A percentile compares a stretch with the other conserved stretches of the same genome.
Evolutionary conservation across 92 coral and sea anemone genomes (phyloP).

Genomic region (Palythoa heliodiscus): DNA sequence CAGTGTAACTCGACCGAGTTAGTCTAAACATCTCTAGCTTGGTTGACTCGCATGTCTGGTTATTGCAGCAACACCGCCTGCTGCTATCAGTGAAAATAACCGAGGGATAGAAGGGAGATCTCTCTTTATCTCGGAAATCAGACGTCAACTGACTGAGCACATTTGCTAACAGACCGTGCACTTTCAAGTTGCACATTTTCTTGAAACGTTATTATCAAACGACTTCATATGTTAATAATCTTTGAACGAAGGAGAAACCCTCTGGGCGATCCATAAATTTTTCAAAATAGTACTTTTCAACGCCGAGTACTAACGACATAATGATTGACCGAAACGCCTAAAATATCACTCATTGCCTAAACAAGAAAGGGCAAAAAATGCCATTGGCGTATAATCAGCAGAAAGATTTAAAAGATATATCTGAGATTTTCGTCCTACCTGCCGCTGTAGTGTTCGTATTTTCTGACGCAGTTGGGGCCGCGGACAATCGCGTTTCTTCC

Average conservation of each 20-base stretch:
- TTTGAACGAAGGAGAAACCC: conserved; percentile 15
- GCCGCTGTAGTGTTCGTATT: neutral
- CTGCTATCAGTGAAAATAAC: neutral
- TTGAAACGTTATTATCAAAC: neutral
- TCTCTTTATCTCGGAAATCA: neutral
- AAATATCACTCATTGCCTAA: conserved; percentile 24
- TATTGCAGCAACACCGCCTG: neutral
- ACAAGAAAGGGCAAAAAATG: conserved; percentile 4
- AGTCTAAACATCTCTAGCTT: too few species aligned
- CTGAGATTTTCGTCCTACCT: conserved; percentile 9
- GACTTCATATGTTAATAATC: neutral
- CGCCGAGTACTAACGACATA: neutral
- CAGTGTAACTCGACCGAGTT: too few species aligned
- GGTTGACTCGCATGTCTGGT: too few species aligned
- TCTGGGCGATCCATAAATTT: neutral
- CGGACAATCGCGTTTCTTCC: neutral
- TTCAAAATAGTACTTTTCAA: neutral
- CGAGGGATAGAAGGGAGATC: neutral
- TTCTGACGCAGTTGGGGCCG: neutral
- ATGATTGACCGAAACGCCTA: neutral
- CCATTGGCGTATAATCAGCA: conserved; percentile 2
- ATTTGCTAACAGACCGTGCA: neutral
- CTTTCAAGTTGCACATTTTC: neutral
- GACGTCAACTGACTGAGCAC: neutral
- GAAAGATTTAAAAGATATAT: neutral